Conservation (phyloP, 1,140 invertebrate species). For the Neoseiulus cucumeris region DNA sequence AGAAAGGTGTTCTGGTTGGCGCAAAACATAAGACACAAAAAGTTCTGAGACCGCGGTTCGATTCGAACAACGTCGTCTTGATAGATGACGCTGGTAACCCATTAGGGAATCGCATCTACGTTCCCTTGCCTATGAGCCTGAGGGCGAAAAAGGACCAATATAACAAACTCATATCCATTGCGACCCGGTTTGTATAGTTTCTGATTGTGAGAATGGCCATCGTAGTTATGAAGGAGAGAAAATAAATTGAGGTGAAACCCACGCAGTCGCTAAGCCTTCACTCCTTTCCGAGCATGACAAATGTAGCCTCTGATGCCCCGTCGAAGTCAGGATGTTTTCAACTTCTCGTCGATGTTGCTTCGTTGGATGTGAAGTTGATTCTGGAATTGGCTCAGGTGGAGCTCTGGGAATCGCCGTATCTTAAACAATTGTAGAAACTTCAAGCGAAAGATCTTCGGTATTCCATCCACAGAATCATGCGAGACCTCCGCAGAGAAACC, state of each 20-base stretch:
- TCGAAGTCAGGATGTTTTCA: too few relatives aligned
- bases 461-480: too few relatives aligned
- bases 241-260: too few relatives aligned
- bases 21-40: slow-evolving; percentile 55
- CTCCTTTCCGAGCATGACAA: not conserved
- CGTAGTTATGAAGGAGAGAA: too few relatives aligned
- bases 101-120: slow-evolving; percentile 75
- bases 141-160: slow-evolving; percentile 73
- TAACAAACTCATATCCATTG: slow-evolving; percentile 79
- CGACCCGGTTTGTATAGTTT: slow-evolving; percentile 66
- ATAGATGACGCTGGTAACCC: slow-evolving; percentile 79
- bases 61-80: slow-evolving; percentile 88
- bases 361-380: too few relatives aligned
- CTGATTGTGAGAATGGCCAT: not conserved
- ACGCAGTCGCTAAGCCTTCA: too few relatives aligned
- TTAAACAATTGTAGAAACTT: too few relatives aligned
- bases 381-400: too few relatives aligned
- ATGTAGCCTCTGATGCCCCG: not conserved
- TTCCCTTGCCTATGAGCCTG: slow-evolving; percentile 80
- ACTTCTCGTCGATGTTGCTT: too few relatives aligned
- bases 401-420: too few relatives aligned
- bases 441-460: too few relatives aligned
- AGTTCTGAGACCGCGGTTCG: slow-evolving; percentile 67
- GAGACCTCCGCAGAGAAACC: too few relatives aligned
- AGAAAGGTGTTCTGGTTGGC: slow-evolving; percentile 83